Evolutionary conservation across 2,888 invertebrate genomes (phyloP).

Genomic region (Alsophila aescularia): DNA sequence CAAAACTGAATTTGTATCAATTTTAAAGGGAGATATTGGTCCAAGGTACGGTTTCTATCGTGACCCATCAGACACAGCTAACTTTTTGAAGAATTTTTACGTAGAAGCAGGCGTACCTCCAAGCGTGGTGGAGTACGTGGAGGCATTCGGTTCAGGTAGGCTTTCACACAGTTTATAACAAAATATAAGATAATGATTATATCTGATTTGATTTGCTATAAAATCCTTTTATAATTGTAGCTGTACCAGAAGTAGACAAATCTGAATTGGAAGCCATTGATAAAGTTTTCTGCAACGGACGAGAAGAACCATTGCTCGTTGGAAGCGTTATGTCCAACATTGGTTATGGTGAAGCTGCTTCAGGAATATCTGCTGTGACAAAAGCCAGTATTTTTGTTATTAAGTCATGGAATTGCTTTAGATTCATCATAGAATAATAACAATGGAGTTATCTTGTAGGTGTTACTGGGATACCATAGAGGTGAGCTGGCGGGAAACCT

Average conservation of each 20-base stretch:
- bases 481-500: constrained; percentile 88
- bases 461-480: constrained; percentile 85
- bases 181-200: background rate
- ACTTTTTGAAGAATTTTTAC: constrained; percentile 71
- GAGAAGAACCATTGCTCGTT: constrained; percentile 83
- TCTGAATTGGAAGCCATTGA: constrained; percentile 85
- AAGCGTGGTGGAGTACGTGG: constrained; percentile 84
- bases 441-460: constrained; percentile 35
- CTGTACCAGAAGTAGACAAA: constrained; percentile 84
- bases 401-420: background rate
- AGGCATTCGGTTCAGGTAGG: constrained; percentile 87
- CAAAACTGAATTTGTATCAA: constrained; percentile 40
- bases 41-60: constrained; percentile 46
- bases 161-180: too few relatives aligned
- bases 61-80: constrained; percentile 34
- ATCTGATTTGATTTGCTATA: background rate
- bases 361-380: constrained; percentile 81
- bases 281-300: constrained; percentile 79
- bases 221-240: constrained; percentile 28
- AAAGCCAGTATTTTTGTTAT: constrained; percentile 66
- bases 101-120: constrained; percentile 84
- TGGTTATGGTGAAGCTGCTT: constrained; percentile 61
- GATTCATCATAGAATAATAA: background rate
- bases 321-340: constrained; percentile 70
- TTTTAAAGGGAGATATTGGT: constrained; percentile 29